phyloP scores from a whole-genome alignment of 1,140 invertebrate species.

The Lamellibrachia luymesi region DNA sequence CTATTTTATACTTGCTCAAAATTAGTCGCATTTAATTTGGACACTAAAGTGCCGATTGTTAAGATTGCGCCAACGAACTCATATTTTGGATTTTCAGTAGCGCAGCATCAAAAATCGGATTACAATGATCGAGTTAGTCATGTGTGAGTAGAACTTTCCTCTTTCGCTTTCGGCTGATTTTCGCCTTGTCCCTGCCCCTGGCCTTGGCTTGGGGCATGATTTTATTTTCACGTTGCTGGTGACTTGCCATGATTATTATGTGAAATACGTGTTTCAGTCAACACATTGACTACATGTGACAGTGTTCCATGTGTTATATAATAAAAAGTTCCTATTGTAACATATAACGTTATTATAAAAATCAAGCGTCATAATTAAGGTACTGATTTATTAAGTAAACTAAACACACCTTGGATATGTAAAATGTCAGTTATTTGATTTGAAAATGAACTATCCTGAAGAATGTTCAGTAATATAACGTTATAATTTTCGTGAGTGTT shows the following conservation, averaged over 20 bases:
- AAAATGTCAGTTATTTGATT: no score
- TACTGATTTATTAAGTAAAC: no score
- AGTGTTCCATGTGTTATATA: background rate
- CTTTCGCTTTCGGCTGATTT: background rate
- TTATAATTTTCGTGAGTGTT: background rate
- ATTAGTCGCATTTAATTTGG: constrained; percentile 71
- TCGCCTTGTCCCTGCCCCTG: background rate
- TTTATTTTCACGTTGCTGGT: background rate
- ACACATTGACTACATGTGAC: background rate
- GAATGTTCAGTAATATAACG: background rate
- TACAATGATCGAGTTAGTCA: constrained; percentile 26
- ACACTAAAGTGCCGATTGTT: constrained; percentile 78
- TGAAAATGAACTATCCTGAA: no score
- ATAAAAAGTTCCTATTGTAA: background rate
- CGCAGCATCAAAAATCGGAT: constrained; percentile 66
- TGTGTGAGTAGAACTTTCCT: constrained; percentile 33
- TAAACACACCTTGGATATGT: no score
- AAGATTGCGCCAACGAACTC: constrained; percentile 70
- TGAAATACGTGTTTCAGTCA: background rate
- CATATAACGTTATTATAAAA: no score
- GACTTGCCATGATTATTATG: background rate
- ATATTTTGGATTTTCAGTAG: constrained; percentile 87
- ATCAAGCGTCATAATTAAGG: no score
- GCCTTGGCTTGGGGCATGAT: background rate
- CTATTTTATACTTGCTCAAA: background rate